Conservation (phyloP, 1,140 invertebrate species). For the Charaxes varanes region DNA sequence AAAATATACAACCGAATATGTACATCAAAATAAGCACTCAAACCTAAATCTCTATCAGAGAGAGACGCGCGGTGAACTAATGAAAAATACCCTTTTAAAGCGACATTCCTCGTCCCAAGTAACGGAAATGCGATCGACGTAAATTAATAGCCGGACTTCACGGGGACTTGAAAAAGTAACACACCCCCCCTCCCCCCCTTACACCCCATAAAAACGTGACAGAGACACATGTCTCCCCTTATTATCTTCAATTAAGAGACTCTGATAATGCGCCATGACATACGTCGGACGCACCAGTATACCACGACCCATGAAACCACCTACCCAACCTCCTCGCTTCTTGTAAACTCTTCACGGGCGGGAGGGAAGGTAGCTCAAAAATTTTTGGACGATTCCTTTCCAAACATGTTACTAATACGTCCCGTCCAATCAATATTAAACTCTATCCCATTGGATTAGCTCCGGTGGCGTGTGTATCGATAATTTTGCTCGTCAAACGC, state of each 20-base stretch:
- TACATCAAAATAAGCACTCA: neutral
- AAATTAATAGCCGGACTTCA: slow-evolving; percentile 59
- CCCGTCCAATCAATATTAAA: slow-evolving; percentile 17
- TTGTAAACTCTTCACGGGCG: slow-evolving; percentile 7
- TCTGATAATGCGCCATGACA: slow-evolving; percentile 62
- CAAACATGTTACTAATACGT: slow-evolving; percentile 16
- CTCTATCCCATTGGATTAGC: slow-evolving; percentile 24
- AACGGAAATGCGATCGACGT: slow-evolving; percentile 35
- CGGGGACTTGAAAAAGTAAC: slow-evolving; percentile 55
- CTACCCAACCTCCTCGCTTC: slow-evolving; percentile 1
- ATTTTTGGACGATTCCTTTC: slow-evolving; percentile 23
- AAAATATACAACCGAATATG: neutral
- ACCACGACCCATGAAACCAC: slow-evolving; percentile 17
- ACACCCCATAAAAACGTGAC: slow-evolving; percentile 65
- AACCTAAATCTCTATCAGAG: slow-evolving; percentile 1
- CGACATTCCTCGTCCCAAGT: slow-evolving; percentile 17
- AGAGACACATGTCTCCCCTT: slow-evolving; percentile 66
- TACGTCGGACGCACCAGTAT: slow-evolving; percentile 40
- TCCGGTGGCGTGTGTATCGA: neutral
- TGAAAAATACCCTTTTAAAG: slow-evolving; percentile 22
- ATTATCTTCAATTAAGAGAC: slow-evolving; percentile 71
- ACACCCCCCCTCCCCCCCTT: slow-evolving; percentile 43
- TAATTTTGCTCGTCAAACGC: slow-evolving; percentile 13
- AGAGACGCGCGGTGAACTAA: neutral
- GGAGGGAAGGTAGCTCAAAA: slow-evolving; percentile 21